A percentile compares a stretch with the other conserved stretches of the same genome.
Evolutionary conservation across 1,140 invertebrate genomes (phyloP).

Genomic region (Ectropis grisescens): DNA sequence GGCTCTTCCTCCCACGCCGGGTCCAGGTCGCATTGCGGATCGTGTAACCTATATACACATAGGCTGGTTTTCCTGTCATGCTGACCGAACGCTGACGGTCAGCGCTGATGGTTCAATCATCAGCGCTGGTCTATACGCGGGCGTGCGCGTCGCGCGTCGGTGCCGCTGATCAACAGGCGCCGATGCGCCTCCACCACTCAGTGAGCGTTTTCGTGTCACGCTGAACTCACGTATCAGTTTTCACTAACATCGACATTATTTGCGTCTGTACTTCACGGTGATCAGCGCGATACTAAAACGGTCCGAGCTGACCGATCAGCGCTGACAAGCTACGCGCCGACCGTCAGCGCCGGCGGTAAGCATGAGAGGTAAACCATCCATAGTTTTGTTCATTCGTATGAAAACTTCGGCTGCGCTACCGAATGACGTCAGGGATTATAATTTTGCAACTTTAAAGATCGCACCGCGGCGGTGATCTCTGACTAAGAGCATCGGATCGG

Average conservation of each 20-base stretch:
- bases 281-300: no score
- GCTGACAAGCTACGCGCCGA: slow-evolving; percentile 4
- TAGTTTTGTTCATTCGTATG: no score
- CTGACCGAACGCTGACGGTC: no score
- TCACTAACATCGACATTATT: no score
- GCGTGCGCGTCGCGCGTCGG: slow-evolving; percentile 4
- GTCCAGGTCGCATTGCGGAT: slow-evolving; percentile 85
- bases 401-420: no score
- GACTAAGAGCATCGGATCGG: no score
- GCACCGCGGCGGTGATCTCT: not conserved
- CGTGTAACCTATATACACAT: slow-evolving; percentile 74
- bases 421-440: no score
- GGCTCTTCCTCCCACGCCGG: slow-evolving; percentile 83
- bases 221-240: slow-evolving; percentile 5
- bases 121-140: not conserved
- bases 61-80: no score
- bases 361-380: no score
- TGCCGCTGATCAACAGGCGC: slow-evolving; percentile 1
- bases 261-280: no score
- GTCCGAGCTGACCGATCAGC: slow-evolving; percentile 4
- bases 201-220: slow-evolving; percentile 7
- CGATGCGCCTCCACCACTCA: slow-evolving; percentile 1
- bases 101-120: slow-evolving; percentile 4
- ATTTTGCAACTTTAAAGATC: not conserved
- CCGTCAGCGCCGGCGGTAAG: no score